Conservation (phyloP, 2,888 invertebrate species). For the Eumerus sabulonum region DNA sequence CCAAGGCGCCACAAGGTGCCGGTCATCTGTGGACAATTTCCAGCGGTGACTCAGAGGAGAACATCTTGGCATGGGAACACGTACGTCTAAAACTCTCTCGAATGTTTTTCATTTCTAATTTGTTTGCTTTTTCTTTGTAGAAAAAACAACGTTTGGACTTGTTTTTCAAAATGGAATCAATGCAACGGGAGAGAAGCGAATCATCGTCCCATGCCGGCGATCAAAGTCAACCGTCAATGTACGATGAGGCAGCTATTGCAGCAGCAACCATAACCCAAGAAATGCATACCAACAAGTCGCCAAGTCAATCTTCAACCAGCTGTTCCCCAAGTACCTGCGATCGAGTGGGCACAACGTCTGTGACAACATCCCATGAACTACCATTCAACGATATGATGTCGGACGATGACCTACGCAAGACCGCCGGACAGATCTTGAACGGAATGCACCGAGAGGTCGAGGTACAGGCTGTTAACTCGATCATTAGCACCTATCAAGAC, state of each 20-base stretch:
- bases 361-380: constrained; percentile 62
- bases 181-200: constrained; percentile 73
- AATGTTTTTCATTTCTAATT: too few relatives aligned
- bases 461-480: constrained; percentile 81
- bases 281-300: constrained; percentile 70
- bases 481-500: constrained; percentile 78
- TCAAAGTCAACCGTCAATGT: constrained; percentile 70
- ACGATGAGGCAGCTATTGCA: constrained; percentile 77
- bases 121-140: constrained; percentile 70
- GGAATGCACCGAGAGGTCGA: constrained; percentile 82
- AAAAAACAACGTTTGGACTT: constrained; percentile 81
- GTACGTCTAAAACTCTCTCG: constrained; percentile 76
- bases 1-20: constrained; percentile 91
- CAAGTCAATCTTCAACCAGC: constrained; percentile 53
- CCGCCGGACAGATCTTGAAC: constrained; percentile 82
- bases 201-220: constrained; percentile 46
- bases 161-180: constrained; percentile 80
- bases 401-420: constrained; percentile 80
- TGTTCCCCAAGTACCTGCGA: constrained; percentile 52
- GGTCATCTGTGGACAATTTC: constrained; percentile 95
- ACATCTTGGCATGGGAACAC: constrained; percentile 81
- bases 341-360: constrained; percentile 31
- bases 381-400: constrained; percentile 74
- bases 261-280: constrained; percentile 76
- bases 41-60: constrained; percentile 81